Base-by-base conservation (phyloP, 2,113 vertebrate genomes). In the Telmatochromis sp. region DNA sequence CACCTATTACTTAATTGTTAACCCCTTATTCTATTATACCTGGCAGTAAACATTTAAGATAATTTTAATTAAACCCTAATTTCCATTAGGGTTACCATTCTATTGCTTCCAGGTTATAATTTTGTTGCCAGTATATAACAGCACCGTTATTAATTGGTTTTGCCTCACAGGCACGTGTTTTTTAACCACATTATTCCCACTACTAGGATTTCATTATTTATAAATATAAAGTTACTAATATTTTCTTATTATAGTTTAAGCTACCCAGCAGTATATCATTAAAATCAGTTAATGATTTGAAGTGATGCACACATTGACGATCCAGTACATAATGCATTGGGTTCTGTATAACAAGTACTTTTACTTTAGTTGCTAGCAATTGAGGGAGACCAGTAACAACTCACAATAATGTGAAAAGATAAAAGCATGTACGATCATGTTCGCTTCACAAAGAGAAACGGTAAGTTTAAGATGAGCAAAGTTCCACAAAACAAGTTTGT, bases 201-300 rank as follows among this genome's bases (percentile, higher is more conserved):
- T 23, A 21, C 35, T 3, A 40, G 12, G 35, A 23, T 40, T 40
- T 70, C 5, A 40, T 40, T 70, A 70, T 40, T 70, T 40, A 21
- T 40, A 42, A 70, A 70, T 65, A n/a, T 65, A 65, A 35, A 35
- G 15, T 65, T 65, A 35, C 6, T 65, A 35, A n/a, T 40, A 23
- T 40, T 68, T 37, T 68, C 11, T 40, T 68, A 40, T 40, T 40
- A 68, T 68, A 40, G 63, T 40, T 68, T 21, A 68, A 40, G 3
- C 63, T 40, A 40, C 63, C 63, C 35, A 68, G 35, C n/a, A 68
- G 35, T 8, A 40, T 68, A 21, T 40, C 40, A 68, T 68, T 68
- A 68, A 68, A 1, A 68, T 68, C 63, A 68, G 35, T 19, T 63
- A 63, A 63, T 19, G 58, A 60, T 60, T 40, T 40, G 11, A 68